Percentiles rank a stretch among this genome's conserved stretches.
Conservation (phyloP, 2,797 vertebrate genomes). For the Propithecus deckenii region DNA sequence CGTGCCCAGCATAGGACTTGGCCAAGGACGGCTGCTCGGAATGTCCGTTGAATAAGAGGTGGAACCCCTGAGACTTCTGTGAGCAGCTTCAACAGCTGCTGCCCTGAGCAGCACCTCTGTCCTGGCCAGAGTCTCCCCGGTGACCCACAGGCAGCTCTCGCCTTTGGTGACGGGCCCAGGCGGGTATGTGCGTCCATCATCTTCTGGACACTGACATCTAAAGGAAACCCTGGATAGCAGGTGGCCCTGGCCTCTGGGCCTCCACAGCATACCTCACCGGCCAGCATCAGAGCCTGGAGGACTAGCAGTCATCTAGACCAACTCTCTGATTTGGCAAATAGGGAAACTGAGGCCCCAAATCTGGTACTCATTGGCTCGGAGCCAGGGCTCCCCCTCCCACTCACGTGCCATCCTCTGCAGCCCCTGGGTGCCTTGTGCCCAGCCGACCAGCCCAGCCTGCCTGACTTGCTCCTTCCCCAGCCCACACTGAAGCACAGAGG, state of each 20-base stretch:
- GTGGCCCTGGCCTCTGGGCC: neutral
- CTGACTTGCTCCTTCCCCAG: neutral
- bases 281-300: neutral
- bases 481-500: neutral
- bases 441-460: neutral
- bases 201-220: neutral
- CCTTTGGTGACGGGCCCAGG: rapidly evolving
- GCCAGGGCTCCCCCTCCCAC: neutral
- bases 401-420: rapidly evolving
- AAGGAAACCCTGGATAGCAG: rapidly evolving
- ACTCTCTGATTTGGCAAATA: neutral
- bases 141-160: neutral
- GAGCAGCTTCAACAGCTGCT: neutral
- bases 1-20: neutral
- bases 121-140: neutral
- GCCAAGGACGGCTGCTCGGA: neutral
- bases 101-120: neutral
- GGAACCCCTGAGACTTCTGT: neutral
- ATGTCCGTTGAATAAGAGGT: no score
- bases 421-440: neutral
- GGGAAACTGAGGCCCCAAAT: neutral
- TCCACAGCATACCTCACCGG: neutral
- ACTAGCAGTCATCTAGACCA: neutral
- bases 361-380: neutral
- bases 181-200: rapidly evolving